phyloP scores from a whole-genome alignment of 2,797 vertebrate genomes.

The Synaphobranchus kaupii region DNA sequence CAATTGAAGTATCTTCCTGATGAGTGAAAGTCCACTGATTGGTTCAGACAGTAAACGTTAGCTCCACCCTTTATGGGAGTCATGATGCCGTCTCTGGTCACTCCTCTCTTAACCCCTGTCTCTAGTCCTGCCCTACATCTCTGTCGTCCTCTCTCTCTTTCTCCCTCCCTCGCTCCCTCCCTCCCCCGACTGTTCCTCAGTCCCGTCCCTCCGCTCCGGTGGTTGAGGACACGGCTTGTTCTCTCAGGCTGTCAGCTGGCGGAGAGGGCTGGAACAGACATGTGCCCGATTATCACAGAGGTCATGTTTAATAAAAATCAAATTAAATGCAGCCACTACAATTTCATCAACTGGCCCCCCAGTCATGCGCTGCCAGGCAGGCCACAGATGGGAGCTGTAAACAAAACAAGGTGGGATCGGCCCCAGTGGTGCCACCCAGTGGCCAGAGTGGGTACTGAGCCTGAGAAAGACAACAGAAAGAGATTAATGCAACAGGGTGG shows the following conservation, averaged over 20 bases:
- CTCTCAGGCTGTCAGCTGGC: slow-evolving; percentile 7
- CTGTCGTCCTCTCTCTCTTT: not conserved
- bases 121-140: not conserved
- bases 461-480: not conserved
- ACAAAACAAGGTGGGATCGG: slow-evolving; percentile 2
- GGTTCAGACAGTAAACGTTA: not conserved
- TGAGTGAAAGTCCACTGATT: not conserved
- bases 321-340: slow-evolving; percentile 43
- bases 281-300: slow-evolving; percentile 26
- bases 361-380: slow-evolving; percentile 16
- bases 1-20: not conserved
- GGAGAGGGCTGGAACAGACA: slow-evolving; percentile 9
- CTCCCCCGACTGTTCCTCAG: not conserved
- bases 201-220: not conserved
- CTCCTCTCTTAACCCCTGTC: not conserved
- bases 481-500: not conserved
- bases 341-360: slow-evolving; percentile 27
- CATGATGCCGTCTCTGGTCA: not conserved
- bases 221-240: not conserved
- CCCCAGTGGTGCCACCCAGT: slow-evolving; percentile 29
- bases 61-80: not conserved
- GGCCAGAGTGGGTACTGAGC: not conserved
- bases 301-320: slow-evolving; percentile 38
- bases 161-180: not conserved
- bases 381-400: slow-evolving; percentile 22